These are phyloP conservation scores for Dyspetes luteomarginatus DNA, from an alignment of 2,888 invertebrate species.

Conservation along the genomic window DNA sequence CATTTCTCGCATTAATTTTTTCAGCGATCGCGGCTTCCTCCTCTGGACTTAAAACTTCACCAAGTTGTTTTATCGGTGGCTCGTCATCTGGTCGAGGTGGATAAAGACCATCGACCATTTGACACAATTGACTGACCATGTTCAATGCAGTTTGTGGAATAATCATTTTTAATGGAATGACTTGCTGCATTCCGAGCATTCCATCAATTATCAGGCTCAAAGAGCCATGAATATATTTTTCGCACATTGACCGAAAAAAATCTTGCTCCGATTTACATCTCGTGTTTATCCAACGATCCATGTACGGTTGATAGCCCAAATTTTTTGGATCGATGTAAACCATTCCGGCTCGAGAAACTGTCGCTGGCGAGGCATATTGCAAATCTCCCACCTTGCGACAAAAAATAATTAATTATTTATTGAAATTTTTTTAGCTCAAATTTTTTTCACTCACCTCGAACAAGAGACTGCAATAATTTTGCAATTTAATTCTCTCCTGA, in stretches of 20 bases:
- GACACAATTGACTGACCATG: conserved; percentile 92
- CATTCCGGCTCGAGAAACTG: conserved; percentile 96
- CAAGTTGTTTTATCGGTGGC: conserved; percentile 10
- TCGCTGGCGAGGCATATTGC: conserved; percentile 96
- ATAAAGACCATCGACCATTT: conserved; percentile 90
- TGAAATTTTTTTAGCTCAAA: no score
- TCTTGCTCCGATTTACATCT: conserved; percentile 83
- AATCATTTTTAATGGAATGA: conserved; percentile 90
- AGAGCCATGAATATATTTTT: conserved; percentile 90
- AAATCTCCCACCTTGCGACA: conserved; percentile 90
- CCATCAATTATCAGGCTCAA: conserved; percentile 91
- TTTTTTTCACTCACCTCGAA: conserved; percentile 94
- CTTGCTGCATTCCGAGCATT: conserved; percentile 89
- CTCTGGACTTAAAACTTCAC: conserved; percentile 76
- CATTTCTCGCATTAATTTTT: conserved; percentile 78
- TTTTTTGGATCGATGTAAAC: conserved; percentile 97
- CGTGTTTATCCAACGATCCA: conserved; percentile 92
- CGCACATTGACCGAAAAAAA: conserved; percentile 86
- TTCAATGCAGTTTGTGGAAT: conserved; percentile 94
- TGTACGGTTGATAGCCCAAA: conserved; percentile 93
- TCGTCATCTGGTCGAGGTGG: conserved; percentile 77
- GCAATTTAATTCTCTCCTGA: conserved; percentile 93
- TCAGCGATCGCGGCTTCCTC: conserved; percentile 89
- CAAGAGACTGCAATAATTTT: conserved; percentile 91
- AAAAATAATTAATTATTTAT: background rate